Conservation (phyloP, 1,140 invertebrate species). For the Protaetia brevitarsis region DNA sequence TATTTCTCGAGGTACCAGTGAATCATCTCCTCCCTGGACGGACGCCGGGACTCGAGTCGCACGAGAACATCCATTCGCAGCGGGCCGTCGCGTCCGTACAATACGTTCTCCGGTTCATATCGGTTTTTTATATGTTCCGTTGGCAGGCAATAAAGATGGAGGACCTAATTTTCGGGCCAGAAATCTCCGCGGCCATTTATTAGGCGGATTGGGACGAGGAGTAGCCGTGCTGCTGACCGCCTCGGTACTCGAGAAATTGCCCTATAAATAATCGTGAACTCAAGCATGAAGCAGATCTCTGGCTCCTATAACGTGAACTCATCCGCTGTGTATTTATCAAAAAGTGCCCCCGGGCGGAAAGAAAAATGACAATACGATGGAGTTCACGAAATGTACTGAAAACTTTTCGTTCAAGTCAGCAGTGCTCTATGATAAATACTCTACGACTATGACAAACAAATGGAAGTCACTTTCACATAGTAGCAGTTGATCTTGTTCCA, state of each 20-base stretch:
- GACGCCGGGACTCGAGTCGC: background rate
- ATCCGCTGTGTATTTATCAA: too few relatives aligned
- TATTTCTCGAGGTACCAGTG: conserved; percentile 6
- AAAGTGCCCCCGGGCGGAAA: too few relatives aligned
- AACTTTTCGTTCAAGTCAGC: too few relatives aligned
- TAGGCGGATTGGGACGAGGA: background rate
- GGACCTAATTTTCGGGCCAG: conserved; percentile 42
- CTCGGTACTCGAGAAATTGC: background rate
- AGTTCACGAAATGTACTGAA: too few relatives aligned
- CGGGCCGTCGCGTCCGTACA: conserved; percentile 39
- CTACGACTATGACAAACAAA: too few relatives aligned
- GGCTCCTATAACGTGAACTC: too few relatives aligned
- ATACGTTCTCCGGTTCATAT: conserved; percentile 38
- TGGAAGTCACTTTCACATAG: too few relatives aligned
- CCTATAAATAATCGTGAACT: too few relatives aligned
- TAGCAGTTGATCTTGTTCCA: too few relatives aligned
- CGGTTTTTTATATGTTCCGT: conserved; percentile 41
- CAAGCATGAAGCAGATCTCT: too few relatives aligned
- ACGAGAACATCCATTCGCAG: conserved; percentile 30
- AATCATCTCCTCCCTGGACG: conserved; percentile 1
- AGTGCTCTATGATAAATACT: too few relatives aligned
- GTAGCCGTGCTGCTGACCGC: conserved; percentile 4
- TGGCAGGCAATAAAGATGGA: conserved; percentile 44
- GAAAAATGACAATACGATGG: too few relatives aligned
- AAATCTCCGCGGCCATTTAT: conserved; percentile 39